These are phyloP conservation scores for Aphis craccivora DNA, from an alignment of 1,140 invertebrate species.

Conservation along the genomic window DNA sequence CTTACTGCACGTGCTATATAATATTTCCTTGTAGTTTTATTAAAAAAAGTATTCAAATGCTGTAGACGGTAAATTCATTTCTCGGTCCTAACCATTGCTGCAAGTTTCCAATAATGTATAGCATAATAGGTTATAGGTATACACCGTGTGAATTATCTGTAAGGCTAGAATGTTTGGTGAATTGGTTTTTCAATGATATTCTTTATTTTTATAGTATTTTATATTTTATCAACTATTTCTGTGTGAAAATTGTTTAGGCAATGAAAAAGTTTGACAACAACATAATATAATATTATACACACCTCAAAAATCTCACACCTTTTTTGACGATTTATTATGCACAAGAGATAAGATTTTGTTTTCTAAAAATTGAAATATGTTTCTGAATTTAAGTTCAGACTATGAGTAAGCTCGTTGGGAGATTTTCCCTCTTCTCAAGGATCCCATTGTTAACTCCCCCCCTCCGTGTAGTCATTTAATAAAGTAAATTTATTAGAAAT, in stretches of 20 bases:
- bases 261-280: neutral
- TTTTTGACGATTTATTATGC: neutral
- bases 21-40: neutral
- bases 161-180: neutral
- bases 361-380: neutral
- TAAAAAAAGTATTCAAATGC: neutral
- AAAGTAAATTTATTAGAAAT: no score
- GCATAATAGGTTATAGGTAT: neutral
- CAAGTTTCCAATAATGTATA: neutral
- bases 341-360: neutral
- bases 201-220: neutral
- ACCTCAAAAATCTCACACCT: neutral
- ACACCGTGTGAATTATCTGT: neutral
- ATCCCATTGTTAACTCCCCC: no score
- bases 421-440: no score
- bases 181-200: conserved; percentile 1
- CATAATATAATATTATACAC: neutral
- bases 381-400: neutral
- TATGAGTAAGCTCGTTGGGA: no score
- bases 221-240: neutral
- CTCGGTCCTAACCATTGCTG: neutral
- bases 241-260: neutral
- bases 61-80: neutral
- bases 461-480: no score
- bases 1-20: neutral